A percentile compares a stretch with the other conserved stretches of the same genome.
phyloP scores from a whole-genome alignment of 2,888 invertebrate species.

The Hofmannophila pseudospretella region DNA sequence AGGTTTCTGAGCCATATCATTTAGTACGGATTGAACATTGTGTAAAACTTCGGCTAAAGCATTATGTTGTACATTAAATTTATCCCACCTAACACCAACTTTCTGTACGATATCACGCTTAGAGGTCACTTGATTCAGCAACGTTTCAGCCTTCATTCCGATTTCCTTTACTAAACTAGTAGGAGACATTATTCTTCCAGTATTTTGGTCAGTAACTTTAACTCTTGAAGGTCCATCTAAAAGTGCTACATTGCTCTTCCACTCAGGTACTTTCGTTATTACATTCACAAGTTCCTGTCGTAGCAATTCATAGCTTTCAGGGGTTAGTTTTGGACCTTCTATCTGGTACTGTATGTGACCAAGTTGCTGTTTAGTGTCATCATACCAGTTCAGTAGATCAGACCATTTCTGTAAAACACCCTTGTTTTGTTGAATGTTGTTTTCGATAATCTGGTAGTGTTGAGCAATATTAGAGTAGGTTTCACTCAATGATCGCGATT shows the following conservation, averaged over 20 bases:
- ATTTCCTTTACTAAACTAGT: slow-evolving; percentile 84
- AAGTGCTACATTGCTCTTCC: slow-evolving; percentile 83
- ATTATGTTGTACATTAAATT: slow-evolving; percentile 86
- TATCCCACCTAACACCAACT: slow-evolving; percentile 85
- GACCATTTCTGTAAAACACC: slow-evolving; percentile 88
- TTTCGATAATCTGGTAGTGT: slow-evolving; percentile 87
- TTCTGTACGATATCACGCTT: slow-evolving; percentile 83
- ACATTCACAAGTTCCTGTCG: slow-evolving; percentile 84
- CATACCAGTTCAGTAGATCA: slow-evolving; percentile 88
- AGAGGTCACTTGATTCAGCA: slow-evolving; percentile 81
- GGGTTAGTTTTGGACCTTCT: slow-evolving; percentile 84
- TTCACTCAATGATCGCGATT: slow-evolving; percentile 84
- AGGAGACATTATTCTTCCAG: slow-evolving; percentile 85
- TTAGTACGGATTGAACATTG: slow-evolving; percentile 74
- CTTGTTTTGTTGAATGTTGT: slow-evolving; percentile 85
- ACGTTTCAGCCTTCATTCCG: slow-evolving; percentile 82
- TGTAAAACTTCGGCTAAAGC: slow-evolving; percentile 82
- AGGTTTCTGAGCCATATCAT: slow-evolving; percentile 74
- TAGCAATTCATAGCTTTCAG: slow-evolving; percentile 83
- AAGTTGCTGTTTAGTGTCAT: slow-evolving; percentile 87
- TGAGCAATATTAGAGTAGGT: slow-evolving; percentile 86
- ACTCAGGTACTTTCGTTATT: slow-evolving; percentile 81
- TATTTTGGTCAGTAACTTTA: slow-evolving; percentile 83
- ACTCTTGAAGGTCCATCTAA: slow-evolving; percentile 83
- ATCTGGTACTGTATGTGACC: slow-evolving; percentile 88